A percentile compares a stretch with the other conserved stretches of the same genome.
Conservation (phyloP, 2,113 vertebrate genomes). For the Elgaria multicarinata region DNA sequence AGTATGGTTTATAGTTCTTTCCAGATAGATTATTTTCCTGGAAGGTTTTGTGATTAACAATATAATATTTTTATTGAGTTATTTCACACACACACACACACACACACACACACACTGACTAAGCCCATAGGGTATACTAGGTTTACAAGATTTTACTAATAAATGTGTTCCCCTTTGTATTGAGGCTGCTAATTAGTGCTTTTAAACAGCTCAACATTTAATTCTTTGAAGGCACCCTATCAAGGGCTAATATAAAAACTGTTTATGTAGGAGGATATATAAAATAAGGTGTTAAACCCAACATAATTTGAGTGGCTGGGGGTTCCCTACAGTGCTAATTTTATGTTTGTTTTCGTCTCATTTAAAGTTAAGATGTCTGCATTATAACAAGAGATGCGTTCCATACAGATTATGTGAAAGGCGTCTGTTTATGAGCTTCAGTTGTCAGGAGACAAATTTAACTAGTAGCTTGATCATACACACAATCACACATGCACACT, state of each 20-base stretch:
- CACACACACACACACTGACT: conserved; percentile 62
- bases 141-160: conserved; percentile 79
- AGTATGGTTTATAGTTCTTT: conserved; percentile 68
- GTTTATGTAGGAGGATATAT: conserved; percentile 78
- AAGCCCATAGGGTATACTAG: conserved; percentile 71
- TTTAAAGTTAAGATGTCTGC: conserved; percentile 78
- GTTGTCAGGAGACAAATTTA: conserved; percentile 68
- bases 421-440: conserved; percentile 68
- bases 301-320: conserved; percentile 74
- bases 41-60: conserved; percentile 75
- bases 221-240: conserved; percentile 75
- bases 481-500: background rate
- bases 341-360: conserved; percentile 80
- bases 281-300: conserved; percentile 82
- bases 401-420: conserved; percentile 74
- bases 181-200: conserved; percentile 81
- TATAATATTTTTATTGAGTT: conserved; percentile 77
- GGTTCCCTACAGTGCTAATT: conserved; percentile 79
- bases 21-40: conserved; percentile 71
- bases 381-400: conserved; percentile 64
- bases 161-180: conserved; percentile 68
- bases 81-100: conserved; percentile 64
- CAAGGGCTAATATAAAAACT: conserved; percentile 79
- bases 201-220: conserved; percentile 76
- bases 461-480: conserved; percentile 50